These are phyloP conservation scores for Odobenus rosmarus DNA, from an alignment of 2,113 vertebrate species.

Conservation along the genomic window DNA sequence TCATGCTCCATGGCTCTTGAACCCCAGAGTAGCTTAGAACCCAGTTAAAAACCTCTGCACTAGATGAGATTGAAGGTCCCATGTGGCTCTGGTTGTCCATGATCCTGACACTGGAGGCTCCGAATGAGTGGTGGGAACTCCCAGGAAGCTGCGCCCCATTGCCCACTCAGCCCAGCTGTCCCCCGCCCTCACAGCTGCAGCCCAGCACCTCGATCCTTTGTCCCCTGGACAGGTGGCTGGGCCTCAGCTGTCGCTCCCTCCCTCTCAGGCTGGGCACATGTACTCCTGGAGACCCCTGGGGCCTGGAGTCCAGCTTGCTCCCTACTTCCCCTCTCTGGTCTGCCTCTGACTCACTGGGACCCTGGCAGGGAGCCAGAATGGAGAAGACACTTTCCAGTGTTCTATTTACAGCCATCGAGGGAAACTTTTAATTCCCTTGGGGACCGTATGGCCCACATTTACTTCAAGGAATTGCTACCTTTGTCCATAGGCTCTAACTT, in stretches of 20 bases:
- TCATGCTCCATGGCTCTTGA: not conserved
- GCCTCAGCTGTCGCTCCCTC: conserved; percentile 57
- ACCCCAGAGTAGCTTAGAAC: not conserved
- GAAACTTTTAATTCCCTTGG: not conserved
- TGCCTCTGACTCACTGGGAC: not conserved
- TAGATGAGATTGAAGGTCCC: not conserved
- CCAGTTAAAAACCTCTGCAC: not conserved
- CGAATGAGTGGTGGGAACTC: not conserved
- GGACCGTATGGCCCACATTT: not conserved
- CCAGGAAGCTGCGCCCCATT: not conserved
- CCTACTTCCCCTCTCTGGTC: not conserved
- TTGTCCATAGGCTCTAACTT: not conserved
- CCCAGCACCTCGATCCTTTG: not conserved
- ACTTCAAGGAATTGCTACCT: not conserved
- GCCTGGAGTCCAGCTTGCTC: not conserved
- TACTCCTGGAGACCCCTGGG: not conserved
- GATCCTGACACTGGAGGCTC: not conserved
- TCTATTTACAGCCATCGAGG: not conserved
- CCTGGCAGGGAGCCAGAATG: not conserved
- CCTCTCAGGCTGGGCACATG: not conserved
- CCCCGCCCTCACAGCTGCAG: not conserved
- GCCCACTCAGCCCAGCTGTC: conserved; percentile 52
- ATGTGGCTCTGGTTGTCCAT: fast-evolving
- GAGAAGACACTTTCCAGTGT: not conserved
- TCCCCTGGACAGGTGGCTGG: conserved; percentile 59